Percentiles rank a stretch among this genome's conserved stretches.
phyloP scores from a whole-genome alignment of 2,797 vertebrate species.

The Phoxinus dragarum region DNA sequence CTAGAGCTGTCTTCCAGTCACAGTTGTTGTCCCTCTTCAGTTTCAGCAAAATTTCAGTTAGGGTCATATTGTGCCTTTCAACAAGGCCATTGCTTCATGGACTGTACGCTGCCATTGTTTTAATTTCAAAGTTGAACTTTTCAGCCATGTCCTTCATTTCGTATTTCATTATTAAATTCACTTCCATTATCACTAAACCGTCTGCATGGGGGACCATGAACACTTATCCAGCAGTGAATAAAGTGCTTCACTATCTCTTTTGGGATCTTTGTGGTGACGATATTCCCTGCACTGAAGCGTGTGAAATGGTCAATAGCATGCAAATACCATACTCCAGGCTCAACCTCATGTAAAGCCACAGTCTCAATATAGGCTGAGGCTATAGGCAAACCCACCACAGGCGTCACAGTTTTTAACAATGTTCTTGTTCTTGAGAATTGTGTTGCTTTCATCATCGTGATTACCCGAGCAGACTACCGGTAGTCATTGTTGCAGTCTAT shows the following conservation, averaged over 20 bases:
- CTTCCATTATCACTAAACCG: background rate
- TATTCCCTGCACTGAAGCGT: slow-evolving; percentile 45
- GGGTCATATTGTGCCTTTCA: slow-evolving; percentile 44
- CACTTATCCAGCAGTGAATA: slow-evolving; percentile 58
- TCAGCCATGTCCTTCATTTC: background rate
- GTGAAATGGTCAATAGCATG: slow-evolving; percentile 59
- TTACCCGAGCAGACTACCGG: slow-evolving; percentile 23
- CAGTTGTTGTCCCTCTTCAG: slow-evolving; percentile 46
- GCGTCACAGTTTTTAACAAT: slow-evolving; percentile 51
- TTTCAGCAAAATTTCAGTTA: slow-evolving; percentile 50
- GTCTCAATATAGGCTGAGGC: slow-evolving; percentile 53
- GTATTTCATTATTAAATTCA: background rate
- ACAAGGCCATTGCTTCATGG: background rate
- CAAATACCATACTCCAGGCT: slow-evolving; percentile 53
- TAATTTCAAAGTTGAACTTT: background rate
- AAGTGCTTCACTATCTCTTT: slow-evolving; percentile 51
- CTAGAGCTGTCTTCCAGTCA: slow-evolving; percentile 52
- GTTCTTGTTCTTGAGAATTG: slow-evolving; percentile 43
- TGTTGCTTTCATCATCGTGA: slow-evolving; percentile 33
- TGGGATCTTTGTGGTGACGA: slow-evolving; percentile 42
- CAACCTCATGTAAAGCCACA: slow-evolving; percentile 54
- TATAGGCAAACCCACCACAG: slow-evolving; percentile 39
- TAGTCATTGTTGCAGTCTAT: slow-evolving; percentile 41
- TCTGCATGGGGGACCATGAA: slow-evolving; percentile 40
- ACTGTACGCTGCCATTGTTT: background rate